Conservation (phyloP, 2,888 invertebrate genomes). For the Fragum sueziense region DNA sequence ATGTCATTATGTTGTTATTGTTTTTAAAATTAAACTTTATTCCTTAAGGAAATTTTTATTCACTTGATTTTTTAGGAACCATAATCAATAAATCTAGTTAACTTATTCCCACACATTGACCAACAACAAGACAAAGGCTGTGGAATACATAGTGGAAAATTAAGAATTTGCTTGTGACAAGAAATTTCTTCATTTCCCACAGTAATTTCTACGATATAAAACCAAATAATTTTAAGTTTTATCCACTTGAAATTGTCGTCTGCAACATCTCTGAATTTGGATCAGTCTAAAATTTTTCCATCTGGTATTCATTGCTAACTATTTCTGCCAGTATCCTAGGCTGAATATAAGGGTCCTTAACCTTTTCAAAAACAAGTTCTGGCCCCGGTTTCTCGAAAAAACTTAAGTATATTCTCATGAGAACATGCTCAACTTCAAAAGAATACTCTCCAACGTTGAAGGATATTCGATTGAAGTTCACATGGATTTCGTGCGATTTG, state of each 20-base stretch:
- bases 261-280: background rate
- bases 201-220: background rate
- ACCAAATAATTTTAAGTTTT: background rate
- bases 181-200: too few relatives aligned
- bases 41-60: background rate
- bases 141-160: too few relatives aligned
- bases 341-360: background rate
- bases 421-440: too few relatives aligned
- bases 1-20: too few relatives aligned
- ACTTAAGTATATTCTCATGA: too few relatives aligned
- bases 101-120: background rate
- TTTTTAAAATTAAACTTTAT: background rate
- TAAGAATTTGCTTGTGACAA: too few relatives aligned
- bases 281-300: background rate
- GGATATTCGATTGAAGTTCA: too few relatives aligned
- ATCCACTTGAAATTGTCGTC: background rate
- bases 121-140: background rate
- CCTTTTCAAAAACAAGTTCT: too few relatives aligned
- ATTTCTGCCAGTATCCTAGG: background rate
- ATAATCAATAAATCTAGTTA: background rate
- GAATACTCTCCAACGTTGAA: too few relatives aligned
- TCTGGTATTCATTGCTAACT: background rate
- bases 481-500: too few relatives aligned
- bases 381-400: too few relatives aligned
- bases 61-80: background rate